A percentile compares a stretch with the other conserved stretches of the same genome.
Conservation (phyloP, 2,888 invertebrate species). For the Cynaeus angustus region DNA sequence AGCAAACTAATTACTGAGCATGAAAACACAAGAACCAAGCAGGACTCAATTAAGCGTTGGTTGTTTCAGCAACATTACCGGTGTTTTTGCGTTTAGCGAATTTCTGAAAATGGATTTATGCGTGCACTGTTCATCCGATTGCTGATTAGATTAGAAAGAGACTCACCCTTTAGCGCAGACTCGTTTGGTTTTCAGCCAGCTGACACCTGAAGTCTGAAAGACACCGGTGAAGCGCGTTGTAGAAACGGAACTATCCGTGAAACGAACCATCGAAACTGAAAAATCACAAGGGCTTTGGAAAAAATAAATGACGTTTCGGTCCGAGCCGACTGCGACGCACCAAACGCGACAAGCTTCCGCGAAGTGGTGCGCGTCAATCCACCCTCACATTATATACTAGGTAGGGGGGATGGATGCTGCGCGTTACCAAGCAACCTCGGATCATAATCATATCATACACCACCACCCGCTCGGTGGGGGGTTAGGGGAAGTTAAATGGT, state of each 20-base stretch:
- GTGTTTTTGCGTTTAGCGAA: constrained; percentile 1
- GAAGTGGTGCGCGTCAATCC: constrained; percentile 66
- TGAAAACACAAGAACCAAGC: neutral
- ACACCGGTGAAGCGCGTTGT: constrained; percentile 24
- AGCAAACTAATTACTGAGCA: constrained; percentile 7
- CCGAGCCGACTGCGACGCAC: constrained; percentile 52
- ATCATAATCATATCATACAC: constrained; percentile 72
- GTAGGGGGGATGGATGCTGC: constrained; percentile 69
- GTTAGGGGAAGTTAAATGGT: constrained; percentile 52
- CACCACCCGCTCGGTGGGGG: constrained; percentile 55
- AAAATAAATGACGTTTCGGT: constrained; percentile 33
- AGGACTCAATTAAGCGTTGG: neutral
- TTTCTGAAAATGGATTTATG: constrained; percentile 31
- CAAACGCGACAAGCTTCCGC: constrained; percentile 59
- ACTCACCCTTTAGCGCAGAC: constrained; percentile 41
- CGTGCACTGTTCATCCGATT: constrained; percentile 36
- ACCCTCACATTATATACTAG: constrained; percentile 67
- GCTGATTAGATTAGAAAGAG: constrained; percentile 27
- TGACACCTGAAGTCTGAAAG: constrained; percentile 28
- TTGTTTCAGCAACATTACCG: constrained; percentile 5
- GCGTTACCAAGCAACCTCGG: constrained; percentile 70
- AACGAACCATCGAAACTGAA: constrained; percentile 26
- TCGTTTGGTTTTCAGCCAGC: constrained; percentile 30
- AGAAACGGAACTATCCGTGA: constrained; percentile 26
- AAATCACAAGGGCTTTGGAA: constrained; percentile 29